Evolutionary conservation across 2,113 vertebrate genomes (phyloP).

Genomic region (Hemiscyllium ocellatum): DNA sequence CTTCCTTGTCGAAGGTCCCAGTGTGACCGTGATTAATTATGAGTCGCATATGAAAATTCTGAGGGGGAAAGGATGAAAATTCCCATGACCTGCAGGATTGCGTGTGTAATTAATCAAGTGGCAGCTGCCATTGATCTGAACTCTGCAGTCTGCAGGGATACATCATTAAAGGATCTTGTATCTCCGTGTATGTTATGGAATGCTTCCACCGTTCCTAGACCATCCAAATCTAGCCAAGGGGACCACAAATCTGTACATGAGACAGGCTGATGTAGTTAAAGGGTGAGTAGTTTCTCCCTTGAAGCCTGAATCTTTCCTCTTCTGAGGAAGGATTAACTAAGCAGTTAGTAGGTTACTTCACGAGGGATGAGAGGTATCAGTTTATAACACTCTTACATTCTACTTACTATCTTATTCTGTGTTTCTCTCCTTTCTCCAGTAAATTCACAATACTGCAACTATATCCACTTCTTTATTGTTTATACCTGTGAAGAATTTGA

Average conservation of each 20-base stretch:
- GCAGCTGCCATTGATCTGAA: slow-evolving; percentile 38
- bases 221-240: neutral
- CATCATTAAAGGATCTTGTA: slow-evolving; percentile 37
- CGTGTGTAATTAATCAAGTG: slow-evolving; percentile 27
- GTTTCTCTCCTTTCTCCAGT: neutral
- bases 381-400: neutral
- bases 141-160: slow-evolving; percentile 13
- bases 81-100: slow-evolving; percentile 32
- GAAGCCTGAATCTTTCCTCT: neutral
- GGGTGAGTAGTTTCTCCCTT: neutral
- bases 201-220: neutral
- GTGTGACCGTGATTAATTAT: slow-evolving; percentile 33
- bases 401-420: neutral
- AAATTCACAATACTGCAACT: neutral
- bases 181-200: slow-evolving; percentile 12
- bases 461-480: neutral
- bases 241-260: neutral
- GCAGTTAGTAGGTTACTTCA: neutral
- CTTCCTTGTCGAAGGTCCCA: slow-evolving; percentile 14
- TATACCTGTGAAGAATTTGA: neutral
- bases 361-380: neutral
- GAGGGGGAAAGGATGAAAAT: slow-evolving; percentile 21
- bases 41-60: neutral
- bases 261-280: neutral
- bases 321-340: slow-evolving; percentile 2